phyloP scores from a whole-genome alignment of 92 coral and sea anemone genomes.

The Siderastrea siderea region DNA sequence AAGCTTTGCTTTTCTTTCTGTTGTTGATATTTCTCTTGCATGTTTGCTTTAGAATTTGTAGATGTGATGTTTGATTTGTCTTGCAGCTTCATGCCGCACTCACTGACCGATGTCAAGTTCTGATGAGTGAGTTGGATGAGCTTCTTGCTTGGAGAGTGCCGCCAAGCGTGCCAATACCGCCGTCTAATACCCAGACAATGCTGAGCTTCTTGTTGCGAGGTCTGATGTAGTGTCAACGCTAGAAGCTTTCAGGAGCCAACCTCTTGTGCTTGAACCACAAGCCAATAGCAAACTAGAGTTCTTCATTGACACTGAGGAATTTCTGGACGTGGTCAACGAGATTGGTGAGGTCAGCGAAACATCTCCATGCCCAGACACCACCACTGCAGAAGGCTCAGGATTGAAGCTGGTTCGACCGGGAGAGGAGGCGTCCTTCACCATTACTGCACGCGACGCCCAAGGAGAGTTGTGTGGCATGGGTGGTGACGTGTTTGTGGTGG shows the following conservation, averaged over 20 bases:
- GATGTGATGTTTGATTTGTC: not conserved
- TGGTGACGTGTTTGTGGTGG: too few species aligned
- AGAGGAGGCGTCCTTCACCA: too few species aligned
- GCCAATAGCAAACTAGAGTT: not conserved
- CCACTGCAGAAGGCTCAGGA: too few species aligned
- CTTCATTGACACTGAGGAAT: not conserved
- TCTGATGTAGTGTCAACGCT: not conserved
- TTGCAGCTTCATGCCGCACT: not conserved
- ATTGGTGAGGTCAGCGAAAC: not conserved
- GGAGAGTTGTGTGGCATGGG: too few species aligned
- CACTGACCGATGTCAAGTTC: not conserved
- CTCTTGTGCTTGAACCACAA: not conserved
- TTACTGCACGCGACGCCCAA: too few species aligned
- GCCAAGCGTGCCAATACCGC: conserved; percentile 3
- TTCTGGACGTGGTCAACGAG: not conserved
- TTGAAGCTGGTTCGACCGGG: too few species aligned
- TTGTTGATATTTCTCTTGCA: not conserved
- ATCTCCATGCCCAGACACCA: not conserved
- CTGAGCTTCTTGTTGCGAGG: conserved; percentile 5
- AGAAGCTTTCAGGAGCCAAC: not conserved
- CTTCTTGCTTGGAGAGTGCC: conserved; percentile 8
- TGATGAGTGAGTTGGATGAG: conserved; percentile 1
- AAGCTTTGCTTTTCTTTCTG: not conserved
- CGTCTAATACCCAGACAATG: not conserved
- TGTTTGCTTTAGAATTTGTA: not conserved